Conservation (phyloP, 1,140 invertebrate species). For the Littorina saxatilis region DNA sequence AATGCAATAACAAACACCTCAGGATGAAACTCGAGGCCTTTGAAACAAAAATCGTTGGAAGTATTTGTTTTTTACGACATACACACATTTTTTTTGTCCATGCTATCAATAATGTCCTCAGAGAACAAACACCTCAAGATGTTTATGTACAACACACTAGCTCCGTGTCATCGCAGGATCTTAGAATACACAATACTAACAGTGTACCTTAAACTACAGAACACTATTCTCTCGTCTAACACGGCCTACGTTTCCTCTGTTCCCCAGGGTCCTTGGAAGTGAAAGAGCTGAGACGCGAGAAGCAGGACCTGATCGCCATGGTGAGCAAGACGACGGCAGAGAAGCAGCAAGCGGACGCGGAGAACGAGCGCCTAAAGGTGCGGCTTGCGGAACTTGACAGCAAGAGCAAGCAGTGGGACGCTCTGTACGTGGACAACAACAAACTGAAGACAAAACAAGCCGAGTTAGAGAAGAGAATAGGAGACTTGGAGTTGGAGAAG, state of each 20-base stretch:
- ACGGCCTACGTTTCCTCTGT: no score
- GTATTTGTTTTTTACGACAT: background rate
- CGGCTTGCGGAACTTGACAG: background rate
- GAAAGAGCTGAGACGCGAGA: conserved; percentile 17
- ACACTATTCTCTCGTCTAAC: no score
- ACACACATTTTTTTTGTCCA: no score
- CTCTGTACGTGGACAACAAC: conserved; percentile 20
- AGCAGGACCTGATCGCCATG: conserved; percentile 24
- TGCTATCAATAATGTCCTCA: no score
- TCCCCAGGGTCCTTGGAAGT: conserved; percentile 9
- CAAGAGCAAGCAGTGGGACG: conserved; percentile 25
- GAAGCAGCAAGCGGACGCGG: conserved; percentile 4
- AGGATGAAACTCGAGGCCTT: conserved; percentile 31
- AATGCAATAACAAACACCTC: conserved; percentile 44
- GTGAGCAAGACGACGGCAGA: conserved; percentile 14
- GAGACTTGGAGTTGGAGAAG: conserved; percentile 35
- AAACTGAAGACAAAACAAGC: conserved; percentile 38
- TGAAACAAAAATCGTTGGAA: conserved; percentile 8
- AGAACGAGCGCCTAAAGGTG: conserved; percentile 4
- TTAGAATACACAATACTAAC: no score
- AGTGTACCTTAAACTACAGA: no score
- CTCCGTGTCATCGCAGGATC: no score
- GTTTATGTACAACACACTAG: no score
- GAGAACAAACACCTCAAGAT: no score
- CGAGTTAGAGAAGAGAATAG: conserved; percentile 33